Evolutionary conservation across 92 coral and sea anemone genomes (phyloP), one percentile per base, ranked within the genome.

Genomic region (Blastomussa wellsi): DNA sequence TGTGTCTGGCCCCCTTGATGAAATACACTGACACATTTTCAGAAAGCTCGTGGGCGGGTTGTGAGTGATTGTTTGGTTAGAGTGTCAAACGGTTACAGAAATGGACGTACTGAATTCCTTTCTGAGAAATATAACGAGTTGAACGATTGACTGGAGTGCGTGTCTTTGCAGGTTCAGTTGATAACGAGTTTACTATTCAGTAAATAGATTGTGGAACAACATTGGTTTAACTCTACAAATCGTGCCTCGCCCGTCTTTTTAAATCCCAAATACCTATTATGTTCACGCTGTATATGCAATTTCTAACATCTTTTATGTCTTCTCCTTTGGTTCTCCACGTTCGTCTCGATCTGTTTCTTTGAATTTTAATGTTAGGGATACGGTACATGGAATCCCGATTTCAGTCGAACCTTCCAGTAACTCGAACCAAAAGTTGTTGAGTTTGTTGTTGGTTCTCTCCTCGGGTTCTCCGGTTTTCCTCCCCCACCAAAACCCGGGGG

Each of bases 81-180:
- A 70, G 68, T 72, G 86, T 37, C 86, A 82, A 82, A 71, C 70
- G 53, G 69, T 72, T 55, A 15, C 32, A 48, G 44, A 82, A 82
- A 35, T 49, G 66, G 53, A n/a, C 53, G 49, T 11, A 0, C 77
- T 48, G 48, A 69, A 70, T 82, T 82, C 86, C 78, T 67, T 80
- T 72, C 76, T 49, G 65, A 29, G 76, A 80, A 80, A 80, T 80
- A 42, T 68, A 32, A 22, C 64, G 28, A 44, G 65, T 44, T 28
- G 74, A 69, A 33, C 16, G 36, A 69, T 37, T 16, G 24, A 36
- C 9, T 24, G n/a, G 48, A 16, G 26, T 37, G 75, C 28, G 28
- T 70, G 44, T 4, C 24, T 69, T 19, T 36, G 17, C 74, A 38
- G 13, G 74, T 69, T 70, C 65, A 57, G 24, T 37, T 5, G 35